Evolutionary conservation across 1,140 invertebrate genomes (phyloP).

Genomic region (Platorchestia sp.): DNA sequence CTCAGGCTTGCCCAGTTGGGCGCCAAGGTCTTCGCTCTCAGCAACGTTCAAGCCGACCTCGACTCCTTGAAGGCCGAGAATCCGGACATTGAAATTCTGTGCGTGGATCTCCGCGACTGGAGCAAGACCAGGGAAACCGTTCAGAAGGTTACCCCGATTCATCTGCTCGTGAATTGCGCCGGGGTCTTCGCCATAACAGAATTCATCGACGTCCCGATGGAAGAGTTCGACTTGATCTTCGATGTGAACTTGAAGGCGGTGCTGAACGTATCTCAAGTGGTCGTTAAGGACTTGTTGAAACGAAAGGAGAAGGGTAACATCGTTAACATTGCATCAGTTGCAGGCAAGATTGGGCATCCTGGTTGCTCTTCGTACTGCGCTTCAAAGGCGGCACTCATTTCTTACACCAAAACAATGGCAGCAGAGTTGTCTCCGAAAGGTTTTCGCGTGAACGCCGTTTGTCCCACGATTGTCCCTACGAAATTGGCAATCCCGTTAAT

Average conservation of each 20-base stretch:
- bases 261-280: constrained; percentile 86
- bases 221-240: constrained; percentile 83
- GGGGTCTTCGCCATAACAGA: constrained; percentile 74
- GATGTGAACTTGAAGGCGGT: constrained; percentile 87
- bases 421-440: constrained; percentile 86
- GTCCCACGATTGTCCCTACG: constrained; percentile 93
- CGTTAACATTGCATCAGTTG: constrained; percentile 91
- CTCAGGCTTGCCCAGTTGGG: too few species aligned
- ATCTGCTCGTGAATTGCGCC: constrained; percentile 89
- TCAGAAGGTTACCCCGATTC: constrained; percentile 75
- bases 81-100: constrained; percentile 76
- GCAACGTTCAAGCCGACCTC: too few species aligned
- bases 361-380: constrained; percentile 84
- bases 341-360: constrained; percentile 74
- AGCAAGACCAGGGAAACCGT: constrained; percentile 77
- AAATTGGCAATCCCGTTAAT: constrained; percentile 81
- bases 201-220: constrained; percentile 77
- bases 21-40: too few species aligned
- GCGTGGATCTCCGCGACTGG: constrained; percentile 85
- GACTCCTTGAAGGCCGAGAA: constrained; percentile 71
- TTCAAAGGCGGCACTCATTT: constrained; percentile 77
- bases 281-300: constrained; percentile 81
- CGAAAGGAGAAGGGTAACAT: constrained; percentile 82
- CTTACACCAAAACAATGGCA: constrained; percentile 80
- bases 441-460: constrained; percentile 90